Percentiles rank a stretch among this genome's conserved stretches.
Conservation (phyloP, 2,113 vertebrate species). For the Rhinoptilus africanus region DNA sequence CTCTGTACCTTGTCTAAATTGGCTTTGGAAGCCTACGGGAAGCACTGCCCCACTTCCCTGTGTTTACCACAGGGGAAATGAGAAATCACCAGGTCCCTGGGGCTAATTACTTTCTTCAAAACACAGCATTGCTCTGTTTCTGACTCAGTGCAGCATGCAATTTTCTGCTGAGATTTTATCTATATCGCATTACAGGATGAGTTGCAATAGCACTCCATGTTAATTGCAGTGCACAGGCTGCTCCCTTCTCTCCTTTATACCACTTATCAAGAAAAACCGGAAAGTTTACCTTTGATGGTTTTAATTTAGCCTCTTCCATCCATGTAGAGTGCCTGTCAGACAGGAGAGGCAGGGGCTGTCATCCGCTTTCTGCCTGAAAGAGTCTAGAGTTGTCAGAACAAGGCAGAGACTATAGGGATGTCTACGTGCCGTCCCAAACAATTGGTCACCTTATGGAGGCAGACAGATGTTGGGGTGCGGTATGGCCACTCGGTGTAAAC, state of each 20-base stretch:
- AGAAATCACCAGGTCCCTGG: constrained; percentile 8
- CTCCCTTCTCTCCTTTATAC: constrained; percentile 40
- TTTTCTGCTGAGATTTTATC: constrained; percentile 63
- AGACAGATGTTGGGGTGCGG: background rate
- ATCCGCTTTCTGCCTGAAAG: background rate
- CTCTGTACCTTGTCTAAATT: background rate
- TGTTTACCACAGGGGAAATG: constrained; percentile 25
- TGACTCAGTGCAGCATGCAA: constrained; percentile 28
- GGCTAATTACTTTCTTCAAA: constrained; percentile 47
- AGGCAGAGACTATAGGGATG: background rate
- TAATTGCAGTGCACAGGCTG: constrained; percentile 51
- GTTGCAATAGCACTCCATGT: constrained; percentile 33
- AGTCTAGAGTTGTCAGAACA: background rate
- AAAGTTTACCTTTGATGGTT: constrained; percentile 25
- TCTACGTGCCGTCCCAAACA: background rate
- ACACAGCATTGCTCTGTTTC: constrained; percentile 13
- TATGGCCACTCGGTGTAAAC: fast-evolving
- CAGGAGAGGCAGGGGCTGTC: constrained; percentile 4
- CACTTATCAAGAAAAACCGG: constrained; percentile 66
- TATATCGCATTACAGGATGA: constrained; percentile 37
- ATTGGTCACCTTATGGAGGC: background rate
- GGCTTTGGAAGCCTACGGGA: constrained; percentile 2
- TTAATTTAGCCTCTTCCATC: constrained; percentile 48
- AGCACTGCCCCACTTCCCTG: background rate
- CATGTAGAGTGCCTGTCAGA: background rate